Conservation (phyloP, 2,888 invertebrate species). For the Pyrrhia umbra region DNA sequence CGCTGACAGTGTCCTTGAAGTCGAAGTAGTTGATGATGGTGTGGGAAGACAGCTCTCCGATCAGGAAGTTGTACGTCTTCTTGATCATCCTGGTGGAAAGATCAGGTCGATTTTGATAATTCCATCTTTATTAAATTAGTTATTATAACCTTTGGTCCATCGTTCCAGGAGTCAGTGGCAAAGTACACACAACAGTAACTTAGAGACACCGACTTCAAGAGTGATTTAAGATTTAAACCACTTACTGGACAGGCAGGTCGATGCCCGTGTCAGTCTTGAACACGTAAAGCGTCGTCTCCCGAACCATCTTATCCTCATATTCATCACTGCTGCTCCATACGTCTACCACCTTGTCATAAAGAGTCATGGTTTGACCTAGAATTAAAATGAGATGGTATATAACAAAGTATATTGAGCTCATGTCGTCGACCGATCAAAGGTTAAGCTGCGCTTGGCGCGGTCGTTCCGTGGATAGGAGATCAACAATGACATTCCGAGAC, state of each 20-base stretch:
- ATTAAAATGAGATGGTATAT: background rate
- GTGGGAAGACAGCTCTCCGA: slow-evolving; percentile 40
- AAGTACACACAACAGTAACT: no score
- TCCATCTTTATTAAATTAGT: no score
- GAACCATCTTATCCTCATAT: background rate
- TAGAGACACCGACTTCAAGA: no score
- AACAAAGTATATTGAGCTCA: no score
- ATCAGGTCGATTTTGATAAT: no score
- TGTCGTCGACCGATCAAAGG: no score
- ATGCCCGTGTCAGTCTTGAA: slow-evolving; percentile 31
- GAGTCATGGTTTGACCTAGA: slow-evolving; percentile 34
- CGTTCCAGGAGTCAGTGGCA: no score
- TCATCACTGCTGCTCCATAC: slow-evolving; percentile 29
- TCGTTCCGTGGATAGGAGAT: no score
- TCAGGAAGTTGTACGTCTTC: slow-evolving; percentile 20
- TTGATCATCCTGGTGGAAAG: slow-evolving; percentile 10
- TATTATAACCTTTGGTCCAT: no score
- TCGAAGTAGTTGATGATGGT: slow-evolving; percentile 60
- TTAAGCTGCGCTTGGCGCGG: no score
- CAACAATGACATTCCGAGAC: no score
- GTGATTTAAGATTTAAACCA: background rate
- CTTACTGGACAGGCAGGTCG: slow-evolving; percentile 57
- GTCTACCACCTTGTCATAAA: slow-evolving; percentile 53
- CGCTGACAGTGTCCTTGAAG: slow-evolving; percentile 41
- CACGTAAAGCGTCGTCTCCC: slow-evolving; percentile 38